These are phyloP conservation scores for Lepidurus arcticus DNA, from an alignment of 1,140 invertebrate genomes.

Conservation along the genomic window DNA sequence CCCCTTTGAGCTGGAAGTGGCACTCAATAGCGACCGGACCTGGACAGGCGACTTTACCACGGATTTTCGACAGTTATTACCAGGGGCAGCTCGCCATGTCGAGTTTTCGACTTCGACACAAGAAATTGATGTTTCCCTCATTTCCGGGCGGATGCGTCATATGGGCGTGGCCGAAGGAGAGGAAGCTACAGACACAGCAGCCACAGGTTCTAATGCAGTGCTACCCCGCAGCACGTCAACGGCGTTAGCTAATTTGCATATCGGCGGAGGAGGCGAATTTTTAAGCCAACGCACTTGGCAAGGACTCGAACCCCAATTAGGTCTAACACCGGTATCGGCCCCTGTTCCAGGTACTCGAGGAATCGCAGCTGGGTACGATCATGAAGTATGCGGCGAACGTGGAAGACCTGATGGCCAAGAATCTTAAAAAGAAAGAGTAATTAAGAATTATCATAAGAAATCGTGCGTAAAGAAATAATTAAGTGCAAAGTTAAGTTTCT, in stretches of 20 bases:
- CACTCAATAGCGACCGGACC: conserved; percentile 58
- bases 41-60: conserved; percentile 60
- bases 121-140: conserved; percentile 40
- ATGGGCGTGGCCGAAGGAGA: conserved; percentile 37
- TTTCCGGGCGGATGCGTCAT: conserved; percentile 40
- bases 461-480: no score
- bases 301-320: conserved; percentile 46
- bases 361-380: conserved; percentile 44
- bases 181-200: conserved; percentile 23
- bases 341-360: conserved; percentile 43
- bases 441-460: no score
- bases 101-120: conserved; percentile 23
- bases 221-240: conserved; percentile 4
- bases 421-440: not conserved
- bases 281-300: conserved; percentile 42
- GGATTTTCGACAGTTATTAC: conserved; percentile 69
- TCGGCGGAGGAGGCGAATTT: conserved; percentile 34
- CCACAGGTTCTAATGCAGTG: not conserved
- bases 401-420: not conserved
- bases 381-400: conserved; percentile 38
- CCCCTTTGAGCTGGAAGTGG: conserved; percentile 88
- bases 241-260: not conserved
- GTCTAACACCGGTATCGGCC: conserved; percentile 43
- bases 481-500: no score
- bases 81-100: conserved; percentile 45